These are phyloP conservation scores for Nasua narica DNA, from an alignment of 2,797 vertebrate species.

Conservation along the genomic window DNA sequence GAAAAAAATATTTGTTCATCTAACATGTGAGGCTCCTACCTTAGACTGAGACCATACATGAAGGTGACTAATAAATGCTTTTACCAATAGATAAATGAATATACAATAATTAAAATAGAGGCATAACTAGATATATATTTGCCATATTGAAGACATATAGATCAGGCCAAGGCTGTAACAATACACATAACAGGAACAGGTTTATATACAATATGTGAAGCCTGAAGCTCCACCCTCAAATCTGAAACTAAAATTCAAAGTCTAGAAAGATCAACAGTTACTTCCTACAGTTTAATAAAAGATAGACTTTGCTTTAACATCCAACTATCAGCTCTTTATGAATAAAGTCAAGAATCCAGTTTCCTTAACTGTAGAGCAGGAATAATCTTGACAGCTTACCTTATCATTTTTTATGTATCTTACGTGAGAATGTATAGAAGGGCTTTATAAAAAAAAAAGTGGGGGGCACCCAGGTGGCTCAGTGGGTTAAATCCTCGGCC, in stretches of 20 bases:
- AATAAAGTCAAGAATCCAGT: background rate
- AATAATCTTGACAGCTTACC: background rate
- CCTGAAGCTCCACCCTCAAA: background rate
- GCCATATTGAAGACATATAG: background rate
- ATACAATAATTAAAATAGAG: background rate
- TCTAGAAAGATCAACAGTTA: background rate
- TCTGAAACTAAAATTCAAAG: constrained; percentile 28
- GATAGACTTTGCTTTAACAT: background rate
- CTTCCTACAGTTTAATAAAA: background rate
- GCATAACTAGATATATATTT: background rate
- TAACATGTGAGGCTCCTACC: background rate
- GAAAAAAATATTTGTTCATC: background rate
- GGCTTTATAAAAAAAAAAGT: background rate
- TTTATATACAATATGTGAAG: background rate
- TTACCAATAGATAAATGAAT: background rate
- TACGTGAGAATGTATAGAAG: background rate
- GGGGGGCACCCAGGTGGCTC: too few species aligned
- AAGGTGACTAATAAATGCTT: background rate
- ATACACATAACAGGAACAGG: background rate
- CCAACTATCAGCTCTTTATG: background rate
- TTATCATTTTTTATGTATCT: background rate
- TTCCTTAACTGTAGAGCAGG: background rate
- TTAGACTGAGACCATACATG: background rate
- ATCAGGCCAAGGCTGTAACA: background rate
- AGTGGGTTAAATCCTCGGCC: too few species aligned